Base-by-base conservation (phyloP, 2,888 invertebrate species). In the Incurvaria masculella region DNA sequence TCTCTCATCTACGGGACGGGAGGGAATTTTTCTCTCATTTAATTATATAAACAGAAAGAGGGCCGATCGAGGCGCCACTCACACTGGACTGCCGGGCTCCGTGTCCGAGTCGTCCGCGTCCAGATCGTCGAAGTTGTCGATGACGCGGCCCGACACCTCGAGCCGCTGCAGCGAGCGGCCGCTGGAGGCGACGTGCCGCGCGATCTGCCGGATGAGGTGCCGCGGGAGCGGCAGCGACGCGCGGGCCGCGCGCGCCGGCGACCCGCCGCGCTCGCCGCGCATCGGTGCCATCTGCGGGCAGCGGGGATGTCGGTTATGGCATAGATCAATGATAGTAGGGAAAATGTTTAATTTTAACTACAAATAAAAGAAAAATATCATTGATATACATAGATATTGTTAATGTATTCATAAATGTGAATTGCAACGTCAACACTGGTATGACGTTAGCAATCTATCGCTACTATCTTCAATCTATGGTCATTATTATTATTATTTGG, bases 111-210 rank as follows among this genome's bases (percentile, higher is more conserved):
- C 75, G 55, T 76, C 78, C 0, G 58, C 62, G 55, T 66, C 74
- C 19, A 79, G 66, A 53, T 76, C 78, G 53, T 79, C 79, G 55
- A 79, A 79, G 62, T 79, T 79, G 65, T 79, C 79, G 51, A 79
- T 79, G 58, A 79, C 59, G 27, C 78, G 63, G 21, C 79, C 79
- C 11, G 78, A 78, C 55, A 79, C 78, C 55, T 79, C 79, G 1
- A 79, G 68, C 17, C 79, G 68, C 8, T 78, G 66, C 47, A 79
- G 65, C n/a, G 78, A 78, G 11, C 79, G 70, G 8, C 79, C 79
- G 51, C 73, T 76, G 55, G 78, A 78, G 17, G 79, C 79, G 43
- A 79, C 79, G 55, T 79, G 78, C 2, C 79, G 61, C 39, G 79
- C 79, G 53, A 79, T 79, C 63, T 79, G 79, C 8, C 79, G 62